Base-by-base conservation (phyloP, 2,888 invertebrate genomes). In the Autographa gamma region DNA sequence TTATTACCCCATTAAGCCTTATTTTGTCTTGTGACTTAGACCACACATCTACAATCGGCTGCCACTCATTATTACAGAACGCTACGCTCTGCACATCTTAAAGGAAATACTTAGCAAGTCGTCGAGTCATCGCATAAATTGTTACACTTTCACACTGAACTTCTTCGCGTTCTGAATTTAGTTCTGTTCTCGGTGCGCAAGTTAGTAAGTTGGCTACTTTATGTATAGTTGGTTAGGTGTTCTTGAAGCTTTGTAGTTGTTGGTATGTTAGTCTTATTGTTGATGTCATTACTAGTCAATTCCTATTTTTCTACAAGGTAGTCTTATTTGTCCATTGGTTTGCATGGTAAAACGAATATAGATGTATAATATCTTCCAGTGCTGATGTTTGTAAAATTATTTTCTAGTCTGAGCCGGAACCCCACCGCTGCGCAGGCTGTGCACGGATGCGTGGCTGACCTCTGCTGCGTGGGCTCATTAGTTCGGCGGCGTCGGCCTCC, bases 11-110 rank as follows among this genome's bases (percentile, higher is more conserved):
- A 14, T 43, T 43, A 3, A 14, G 14, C 11, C 5, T 14, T 7
- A 34, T 8, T 34, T 34, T 34, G 8, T 16, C 73, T 43, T 25
- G 0, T 62, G 6, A 16, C 69, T 71, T 66, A 6, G 3, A 0
- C 71, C 76, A 19, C 25, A 54, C 77, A 72, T 73, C 67, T 65
- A 54, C 84, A 86, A 86, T 82, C 84, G 73, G 69, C 66, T 75
- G 82, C 86, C 85, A 88, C 85, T 87, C 87, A 87, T 85, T 84
- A 85, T 81, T 78, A 77, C 81, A 66, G 72, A 71, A 66, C 71
- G 74, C 66, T 78, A 61, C 71, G 74, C 43, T 75, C 77, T 79
- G 77, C 77, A 80, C 78, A 79, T 85, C 83, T 85, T 83, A 69
- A 52, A 77, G 79, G 71, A 76, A 83, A 79, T 80, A 82, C 79